Conservation (phyloP, 1,140 invertebrate species). For the Euschistus heros region DNA sequence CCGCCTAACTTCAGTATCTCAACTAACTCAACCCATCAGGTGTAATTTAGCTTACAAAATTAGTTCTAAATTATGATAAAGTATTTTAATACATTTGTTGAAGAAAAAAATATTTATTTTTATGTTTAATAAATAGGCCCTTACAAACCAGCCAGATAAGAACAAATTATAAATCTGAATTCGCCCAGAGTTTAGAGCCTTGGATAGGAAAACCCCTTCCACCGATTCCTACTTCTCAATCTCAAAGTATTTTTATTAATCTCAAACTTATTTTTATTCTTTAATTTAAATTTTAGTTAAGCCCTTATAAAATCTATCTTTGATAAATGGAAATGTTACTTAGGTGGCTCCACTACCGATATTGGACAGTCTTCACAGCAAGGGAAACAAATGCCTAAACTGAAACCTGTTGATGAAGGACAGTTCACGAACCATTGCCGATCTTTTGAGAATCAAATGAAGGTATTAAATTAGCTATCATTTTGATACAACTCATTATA, state of each 20-base stretch:
- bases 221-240: slow-evolving; percentile 5
- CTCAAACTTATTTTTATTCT: not conserved
- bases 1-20: slow-evolving; percentile 48
- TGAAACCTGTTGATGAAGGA: slow-evolving; percentile 41
- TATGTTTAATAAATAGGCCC: slow-evolving; percentile 35
- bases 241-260: not conserved
- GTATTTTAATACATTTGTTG: not conserved
- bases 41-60: slow-evolving; percentile 31
- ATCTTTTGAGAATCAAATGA: slow-evolving; percentile 49
- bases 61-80: not conserved
- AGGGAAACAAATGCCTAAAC: slow-evolving; percentile 27
- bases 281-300: not conserved
- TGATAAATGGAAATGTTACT: not conserved
- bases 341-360: not conserved
- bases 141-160: slow-evolving; percentile 46
- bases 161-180: slow-evolving; percentile 52
- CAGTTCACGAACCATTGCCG: slow-evolving; percentile 54
- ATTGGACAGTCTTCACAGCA: slow-evolving; percentile 1
- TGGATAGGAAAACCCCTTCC: slow-evolving; percentile 39
- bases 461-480: slow-evolving; percentile 32
- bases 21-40: slow-evolving; percentile 52
- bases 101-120: not conserved
- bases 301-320: not conserved
- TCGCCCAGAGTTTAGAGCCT: slow-evolving; percentile 49
- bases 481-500: not conserved